Evolutionary conservation across 92 coral and sea anemone genomes (phyloP).

Genomic region (Paragorgia papillata): DNA sequence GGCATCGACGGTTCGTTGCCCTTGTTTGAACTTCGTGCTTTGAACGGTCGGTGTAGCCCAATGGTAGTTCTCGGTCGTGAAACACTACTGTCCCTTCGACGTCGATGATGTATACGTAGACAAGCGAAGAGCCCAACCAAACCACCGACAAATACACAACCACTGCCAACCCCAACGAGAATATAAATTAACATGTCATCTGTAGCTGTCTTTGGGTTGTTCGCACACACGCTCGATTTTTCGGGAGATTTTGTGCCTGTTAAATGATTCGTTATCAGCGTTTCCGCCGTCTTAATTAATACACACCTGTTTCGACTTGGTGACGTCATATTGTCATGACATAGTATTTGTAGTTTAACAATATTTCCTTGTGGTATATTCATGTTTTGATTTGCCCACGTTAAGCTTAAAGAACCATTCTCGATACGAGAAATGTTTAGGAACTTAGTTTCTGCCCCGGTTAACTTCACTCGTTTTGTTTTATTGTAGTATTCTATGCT

Average conservation of each 20-base stretch:
- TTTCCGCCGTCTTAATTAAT: conserved; percentile 10
- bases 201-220: neutral
- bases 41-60: conserved; percentile 10
- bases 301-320: conserved; percentile 17
- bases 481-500: neutral
- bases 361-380: neutral
- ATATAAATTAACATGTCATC: conserved; percentile 31
- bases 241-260: neutral
- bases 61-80: neutral
- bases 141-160: conserved; percentile 6
- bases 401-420: conserved; percentile 2
- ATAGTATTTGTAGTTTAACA: neutral
- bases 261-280: neutral
- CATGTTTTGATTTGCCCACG: neutral
- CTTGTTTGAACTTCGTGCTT: neutral
- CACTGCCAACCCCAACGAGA: conserved; percentile 17
- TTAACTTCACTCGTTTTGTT: neutral
- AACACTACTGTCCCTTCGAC: neutral
- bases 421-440: conserved; percentile 6
- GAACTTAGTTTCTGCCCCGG: neutral
- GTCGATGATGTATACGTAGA: conserved; percentile 4
- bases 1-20: conserved; percentile 19
- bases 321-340: conserved; percentile 32
- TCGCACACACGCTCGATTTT: no score
- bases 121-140: conserved; percentile 8